Conservation (phyloP, 2,888 invertebrate species). For the Coenonympha arcania region DNA sequence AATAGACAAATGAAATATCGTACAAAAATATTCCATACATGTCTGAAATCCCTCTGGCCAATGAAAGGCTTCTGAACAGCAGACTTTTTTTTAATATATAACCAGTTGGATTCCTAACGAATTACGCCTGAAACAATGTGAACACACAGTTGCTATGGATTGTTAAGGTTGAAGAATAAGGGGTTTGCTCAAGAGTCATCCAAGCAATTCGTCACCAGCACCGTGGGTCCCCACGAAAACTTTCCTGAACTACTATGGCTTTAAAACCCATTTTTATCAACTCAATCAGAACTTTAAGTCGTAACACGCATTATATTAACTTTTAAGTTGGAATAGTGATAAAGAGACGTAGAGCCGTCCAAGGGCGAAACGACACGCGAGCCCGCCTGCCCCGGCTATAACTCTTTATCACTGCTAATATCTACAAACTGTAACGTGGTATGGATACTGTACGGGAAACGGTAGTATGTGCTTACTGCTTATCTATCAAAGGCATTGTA, state of each 20-base stretch:
- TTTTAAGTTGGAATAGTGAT: slow-evolving; percentile 12
- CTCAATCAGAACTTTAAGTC: slow-evolving; percentile 5
- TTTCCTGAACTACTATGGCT: background rate
- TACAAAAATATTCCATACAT: too few species aligned
- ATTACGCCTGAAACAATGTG: too few species aligned
- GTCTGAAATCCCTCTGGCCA: too few species aligned
- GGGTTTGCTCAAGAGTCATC: too few species aligned
- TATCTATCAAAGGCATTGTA: slow-evolving; percentile 7
- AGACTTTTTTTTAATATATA: too few species aligned
- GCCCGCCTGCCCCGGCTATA: slow-evolving; percentile 39
- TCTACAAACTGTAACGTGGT: slow-evolving; percentile 28
- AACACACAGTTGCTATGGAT: too few species aligned
- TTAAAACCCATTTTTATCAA: background rate
- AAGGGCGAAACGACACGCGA: slow-evolving; percentile 59
- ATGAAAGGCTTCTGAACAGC: too few species aligned
- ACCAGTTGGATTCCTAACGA: too few species aligned
- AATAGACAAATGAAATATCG: too few species aligned
- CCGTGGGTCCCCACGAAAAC: too few species aligned
- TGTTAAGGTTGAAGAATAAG: too few species aligned
- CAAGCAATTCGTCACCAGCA: too few species aligned
- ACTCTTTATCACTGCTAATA: slow-evolving; percentile 51
- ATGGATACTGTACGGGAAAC: slow-evolving; percentile 2
- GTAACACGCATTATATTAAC: slow-evolving; percentile 11
- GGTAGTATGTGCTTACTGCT: slow-evolving; percentile 3
- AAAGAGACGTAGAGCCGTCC: slow-evolving; percentile 38